phyloP scores from a whole-genome alignment of 2,888 invertebrate genomes.

The Cancer borealis region DNA sequence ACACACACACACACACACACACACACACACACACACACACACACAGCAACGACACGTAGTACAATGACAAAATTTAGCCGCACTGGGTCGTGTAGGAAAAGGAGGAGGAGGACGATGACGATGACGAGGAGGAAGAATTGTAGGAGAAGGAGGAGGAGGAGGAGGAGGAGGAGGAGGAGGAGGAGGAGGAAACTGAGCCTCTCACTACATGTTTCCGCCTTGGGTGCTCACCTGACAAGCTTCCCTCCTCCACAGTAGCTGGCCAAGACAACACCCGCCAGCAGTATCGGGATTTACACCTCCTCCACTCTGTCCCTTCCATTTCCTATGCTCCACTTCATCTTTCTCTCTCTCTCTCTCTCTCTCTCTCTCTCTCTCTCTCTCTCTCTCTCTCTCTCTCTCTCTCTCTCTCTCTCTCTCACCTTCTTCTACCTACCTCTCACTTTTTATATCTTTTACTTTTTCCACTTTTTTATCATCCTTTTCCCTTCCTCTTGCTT shows the following conservation, averaged over 20 bases:
- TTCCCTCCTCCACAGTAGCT: neutral
- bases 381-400: slow-evolving; percentile 15
- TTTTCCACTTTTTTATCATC: neutral
- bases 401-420: slow-evolving; percentile 39
- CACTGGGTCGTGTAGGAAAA: neutral
- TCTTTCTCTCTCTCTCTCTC: neutral
- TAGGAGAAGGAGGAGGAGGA: neutral
- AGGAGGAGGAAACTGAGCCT: neutral
- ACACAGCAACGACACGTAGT: neutral
- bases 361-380: neutral
- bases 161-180: neutral
- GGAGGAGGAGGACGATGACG: neutral
- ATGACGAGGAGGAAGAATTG: neutral
- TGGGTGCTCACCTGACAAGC: neutral
- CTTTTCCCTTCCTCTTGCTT: too few species aligned
- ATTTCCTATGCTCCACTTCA: neutral
- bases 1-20: neutral
- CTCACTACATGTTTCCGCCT: neutral
- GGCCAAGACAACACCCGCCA: neutral
- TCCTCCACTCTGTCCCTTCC: neutral
- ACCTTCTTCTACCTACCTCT: neutral
- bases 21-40: neutral
- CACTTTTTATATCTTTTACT: neutral
- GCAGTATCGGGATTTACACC: neutral
- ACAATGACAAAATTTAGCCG: too few species aligned